Conservation (phyloP, 2,888 invertebrate genomes). For the Mechanitis mazaeus region DNA sequence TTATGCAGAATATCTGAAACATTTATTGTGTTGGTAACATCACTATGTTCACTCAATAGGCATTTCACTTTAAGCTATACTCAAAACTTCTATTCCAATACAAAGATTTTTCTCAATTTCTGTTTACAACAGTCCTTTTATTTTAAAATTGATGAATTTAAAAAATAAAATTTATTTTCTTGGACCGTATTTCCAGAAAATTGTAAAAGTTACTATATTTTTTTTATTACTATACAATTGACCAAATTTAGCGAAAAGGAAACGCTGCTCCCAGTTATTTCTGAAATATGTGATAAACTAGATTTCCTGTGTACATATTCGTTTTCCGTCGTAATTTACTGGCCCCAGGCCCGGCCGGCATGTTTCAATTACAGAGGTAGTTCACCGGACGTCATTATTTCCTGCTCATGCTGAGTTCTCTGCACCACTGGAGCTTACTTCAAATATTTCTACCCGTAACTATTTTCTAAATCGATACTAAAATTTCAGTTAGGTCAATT, state of each 20-base stretch:
- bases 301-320: slow-evolving; percentile 52
- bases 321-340: slow-evolving; percentile 56
- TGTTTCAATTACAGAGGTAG: slow-evolving; percentile 54
- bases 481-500: slow-evolving; percentile 4
- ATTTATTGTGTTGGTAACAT: slow-evolving; percentile 29
- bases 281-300: slow-evolving; percentile 45
- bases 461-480: slow-evolving; percentile 7
- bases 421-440: slow-evolving; percentile 24
- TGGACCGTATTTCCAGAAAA: slow-evolving; percentile 19
- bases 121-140: slow-evolving; percentile 72
- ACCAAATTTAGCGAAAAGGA: slow-evolving; percentile 15
- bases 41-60: slow-evolving; percentile 41
- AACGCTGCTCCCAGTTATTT: slow-evolving; percentile 32
- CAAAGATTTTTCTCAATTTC: slow-evolving; percentile 66
- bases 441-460: slow-evolving; percentile 17
- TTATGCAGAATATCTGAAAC: slow-evolving; percentile 15
- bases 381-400: slow-evolving; percentile 62
- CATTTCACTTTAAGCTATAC: slow-evolving; percentile 47
- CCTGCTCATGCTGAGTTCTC: slow-evolving; percentile 42
- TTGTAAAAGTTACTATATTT: no score
- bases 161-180: slow-evolving; percentile 63
- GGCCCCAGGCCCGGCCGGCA: slow-evolving; percentile 42
- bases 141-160: slow-evolving; percentile 68
- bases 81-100: slow-evolving; percentile 52
- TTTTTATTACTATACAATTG: slow-evolving; percentile 11